phyloP scores from a whole-genome alignment of 1,140 invertebrate species.

The Globodera ellingtonae region DNA sequence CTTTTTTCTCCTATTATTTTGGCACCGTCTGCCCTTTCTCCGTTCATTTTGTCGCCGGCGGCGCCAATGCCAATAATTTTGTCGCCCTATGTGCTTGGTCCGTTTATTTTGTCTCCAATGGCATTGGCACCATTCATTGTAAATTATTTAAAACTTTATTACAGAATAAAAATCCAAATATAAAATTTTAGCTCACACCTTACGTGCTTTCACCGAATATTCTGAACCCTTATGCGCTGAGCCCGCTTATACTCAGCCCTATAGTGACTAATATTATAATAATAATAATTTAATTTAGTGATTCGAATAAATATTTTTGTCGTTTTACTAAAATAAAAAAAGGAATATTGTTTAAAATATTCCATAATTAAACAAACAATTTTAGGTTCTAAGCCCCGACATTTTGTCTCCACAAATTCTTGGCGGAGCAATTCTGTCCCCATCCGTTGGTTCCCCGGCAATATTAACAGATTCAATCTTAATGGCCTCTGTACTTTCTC shows the following conservation, averaged over 20 bases:
- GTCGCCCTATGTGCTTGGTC: conserved; percentile 34
- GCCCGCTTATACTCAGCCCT: conserved; percentile 52
- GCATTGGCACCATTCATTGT: conserved; percentile 61
- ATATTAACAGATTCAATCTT: conserved; percentile 55
- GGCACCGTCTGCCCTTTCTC: conserved; percentile 36
- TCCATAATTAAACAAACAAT: background rate
- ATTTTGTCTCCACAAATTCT: conserved; percentile 38
- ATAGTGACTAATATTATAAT: conserved; percentile 18
- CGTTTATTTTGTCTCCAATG: conserved; percentile 46
- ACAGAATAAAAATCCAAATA: background rate
- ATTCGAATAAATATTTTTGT: no score
- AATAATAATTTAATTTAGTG: no score
- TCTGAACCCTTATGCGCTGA: conserved; percentile 56
- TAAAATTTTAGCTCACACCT: conserved; percentile 33
- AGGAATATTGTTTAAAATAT: background rate
- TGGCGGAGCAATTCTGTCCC: conserved; percentile 45
- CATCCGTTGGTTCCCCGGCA: conserved; percentile 54
- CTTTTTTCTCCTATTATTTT: conserved; percentile 55
- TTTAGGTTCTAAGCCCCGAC: conserved; percentile 49
- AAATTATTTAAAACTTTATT: background rate
- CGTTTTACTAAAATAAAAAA: no score
- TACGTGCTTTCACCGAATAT: conserved; percentile 61
- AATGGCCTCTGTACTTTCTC: conserved; percentile 56
- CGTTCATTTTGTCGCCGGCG: conserved; percentile 46
- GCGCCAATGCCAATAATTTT: conserved; percentile 48